Evolutionary conservation across 2,797 vertebrate genomes (phyloP), one percentile per base, ranked within the genome.

Genomic region (Aplochiton taeniatus): DNA sequence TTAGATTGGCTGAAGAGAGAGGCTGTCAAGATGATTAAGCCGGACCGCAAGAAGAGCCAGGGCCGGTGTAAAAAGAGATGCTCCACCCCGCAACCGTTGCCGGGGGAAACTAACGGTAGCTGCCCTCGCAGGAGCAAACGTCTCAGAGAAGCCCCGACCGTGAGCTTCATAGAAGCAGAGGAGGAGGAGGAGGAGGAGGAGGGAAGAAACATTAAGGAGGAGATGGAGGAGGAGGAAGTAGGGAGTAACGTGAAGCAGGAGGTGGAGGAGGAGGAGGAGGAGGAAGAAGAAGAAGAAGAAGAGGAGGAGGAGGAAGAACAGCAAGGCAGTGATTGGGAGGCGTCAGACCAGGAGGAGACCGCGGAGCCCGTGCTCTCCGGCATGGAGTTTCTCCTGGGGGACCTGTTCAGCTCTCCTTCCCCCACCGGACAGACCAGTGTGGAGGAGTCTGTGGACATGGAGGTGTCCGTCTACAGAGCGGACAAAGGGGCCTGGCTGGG

Each of bases 301-400:
- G 81, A 75, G 0, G 76, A 85, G 0, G 77, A 81, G 1, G 31
- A 31, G 31, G 31, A 31, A 31, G 31, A 31, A 31, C 3, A 31
- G 31, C 2, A 31, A 31, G 31, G 31, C 31, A 84, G 80, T 0
- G 78, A 85, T 0, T 14, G 8, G 0, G 77, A 14, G 9, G 85
- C 79, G 9, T 9, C 42, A 0, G 75, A 81, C 0, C 76, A 84
- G 11, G 31, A 54, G 0, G 82, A 82, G 14, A 8, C 16, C 1
- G 16, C 68, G 1, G 88, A 88, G 8, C 77, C 82, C n/a, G 72
- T 72, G 1, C 87, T 89, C 12, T 82, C 88, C 0, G 92, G 90
- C 1, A 92, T 93, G 65, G 91, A 93, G 83, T 93, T 91, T 70
- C 84, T 93, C 45, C 83, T 93, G 45, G 92, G 91, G 0, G 92